Evolutionary conservation across 1,140 invertebrate species (phyloP), one percentile per base, ranked within the genome.

Genomic region (Elymnias hypermnestra): DNA sequence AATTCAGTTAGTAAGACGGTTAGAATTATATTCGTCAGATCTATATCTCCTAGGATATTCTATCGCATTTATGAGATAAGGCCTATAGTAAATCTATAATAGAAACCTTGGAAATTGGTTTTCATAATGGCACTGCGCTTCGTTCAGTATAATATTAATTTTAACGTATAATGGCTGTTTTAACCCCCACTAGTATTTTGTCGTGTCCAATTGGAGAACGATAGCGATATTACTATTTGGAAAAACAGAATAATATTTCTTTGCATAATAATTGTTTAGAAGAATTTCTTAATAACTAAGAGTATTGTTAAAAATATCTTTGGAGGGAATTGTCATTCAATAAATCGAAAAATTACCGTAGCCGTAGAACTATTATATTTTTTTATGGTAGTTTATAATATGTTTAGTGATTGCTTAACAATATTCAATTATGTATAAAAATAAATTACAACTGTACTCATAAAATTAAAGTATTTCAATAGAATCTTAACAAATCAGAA

Each of bases 251-350:
- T 13, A 42, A 13, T 28, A n/a, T 21, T 14, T 41, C 21, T 18
- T 17, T 5, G 36, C 17, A 35, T 39, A 55, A 62, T 60, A 61
- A 68, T 63, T 39, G 60, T 41, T 53, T 49, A 53, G 56, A 23
- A 59, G 54, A 64, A 46, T 70, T 72, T 72, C 77, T 82, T 83
- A 79, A 70, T 66, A 63, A 70, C 77, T 79, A 81, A 69, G 61
- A 78, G 63, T 79, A 77, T 72, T 75, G 69, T 75, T 73, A 72
- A 64, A 78, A 71, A 59, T 76, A 68, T 74, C 38, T 76, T 51
- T 79, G 77, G 79, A 79, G 77, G 79, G 75, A 83, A 47, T 83
- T 78, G 69, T 77, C 60, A n/a, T 63, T 73, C 43, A 71, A 78
- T 69, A 67, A 76, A 74, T 68, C 55, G 64, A 68, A 63, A 55